Evolutionary conservation across 1,140 invertebrate species (phyloP), one percentile per base, ranked within the genome.

Genomic region (Homalodisca vitripennis): DNA sequence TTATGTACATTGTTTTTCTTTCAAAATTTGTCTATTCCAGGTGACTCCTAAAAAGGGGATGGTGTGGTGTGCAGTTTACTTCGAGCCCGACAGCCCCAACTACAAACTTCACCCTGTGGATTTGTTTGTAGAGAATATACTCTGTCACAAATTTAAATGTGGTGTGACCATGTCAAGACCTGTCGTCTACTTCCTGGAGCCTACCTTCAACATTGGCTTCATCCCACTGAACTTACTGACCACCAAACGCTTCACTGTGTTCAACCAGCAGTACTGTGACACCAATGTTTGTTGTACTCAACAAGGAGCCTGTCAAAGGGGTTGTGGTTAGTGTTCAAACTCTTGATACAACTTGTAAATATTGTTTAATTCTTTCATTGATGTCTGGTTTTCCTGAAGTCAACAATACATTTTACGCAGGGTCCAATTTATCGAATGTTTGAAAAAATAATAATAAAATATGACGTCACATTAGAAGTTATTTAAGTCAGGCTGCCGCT

Each of bases 261-360:
- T 46, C 24, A 66, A 66, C 27, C 32, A 32, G 17, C 20, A 46
- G 3, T 66, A 24, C 47, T 46, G n/a, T 47, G 63, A 66, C 24
- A 22, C 41, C n/a, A 47, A 66, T 66, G 63, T 66, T 47, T 66
- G 34, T 66, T 22, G 34, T 66, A n/a, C 6, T 66, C 1, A 41
- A n/a, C 17, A 31, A 64, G 34, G 17, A 64, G 17, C 62, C 62
- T n/a, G 62, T 46, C 2, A 64, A 32, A 10, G 62, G 62, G 2
- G 62, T 64, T n/a, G 34, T 2, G 13, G 31, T 64, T 13, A n/a
- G n/a, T n/a, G n/a, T n/a, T n/a, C n/a, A n/a, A n/a, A n/a, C n/a
- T n/a, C n/a, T n/a, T n/a, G n/a, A n/a, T n/a, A n/a, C n/a, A n/a
- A n/a, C n/a, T n/a, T n/a, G n/a, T n/a, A n/a, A n/a, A n/a, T n/a